A percentile compares a stretch with the other conserved stretches of the same genome.
Evolutionary conservation across 2,888 invertebrate genomes (phyloP).

Genomic region (Quadroppia sp.): DNA sequence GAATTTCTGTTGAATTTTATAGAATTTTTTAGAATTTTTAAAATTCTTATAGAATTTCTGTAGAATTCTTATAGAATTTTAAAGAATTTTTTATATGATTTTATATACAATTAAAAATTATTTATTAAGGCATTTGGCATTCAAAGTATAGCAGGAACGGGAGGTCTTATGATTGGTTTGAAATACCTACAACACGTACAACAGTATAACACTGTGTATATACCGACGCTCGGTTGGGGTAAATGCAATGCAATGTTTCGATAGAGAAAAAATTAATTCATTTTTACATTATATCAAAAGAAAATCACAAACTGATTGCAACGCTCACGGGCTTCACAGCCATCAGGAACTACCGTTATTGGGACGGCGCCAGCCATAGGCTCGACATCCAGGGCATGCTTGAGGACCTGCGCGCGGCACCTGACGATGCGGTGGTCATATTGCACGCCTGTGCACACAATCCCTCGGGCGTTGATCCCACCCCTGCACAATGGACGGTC

Average conservation of each 20-base stretch:
- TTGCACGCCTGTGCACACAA: constrained; percentile 97
- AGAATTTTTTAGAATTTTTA: too few species aligned
- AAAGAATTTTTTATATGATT: too few species aligned
- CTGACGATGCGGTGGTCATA: constrained; percentile 77
- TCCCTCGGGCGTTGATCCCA: constrained; percentile 95
- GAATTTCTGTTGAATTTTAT: too few species aligned
- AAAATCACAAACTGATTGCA: constrained; percentile 87
- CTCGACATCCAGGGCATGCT: constrained; percentile 72
- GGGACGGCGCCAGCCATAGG: constrained; percentile 67
- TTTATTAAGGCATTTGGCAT: constrained; percentile 72
- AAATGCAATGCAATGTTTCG: constrained; percentile 49
- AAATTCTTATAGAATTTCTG: too few species aligned
- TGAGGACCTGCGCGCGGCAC: constrained; percentile 71
- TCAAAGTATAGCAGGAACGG: constrained; percentile 92
- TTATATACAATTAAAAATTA: too few species aligned
- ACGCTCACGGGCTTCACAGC: constrained; percentile 74
- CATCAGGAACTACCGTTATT: constrained; percentile 82
- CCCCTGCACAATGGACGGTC: constrained; percentile 82
- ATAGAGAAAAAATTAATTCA: not conserved
- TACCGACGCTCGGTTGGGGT: constrained; percentile 96
- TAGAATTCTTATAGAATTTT: too few species aligned
- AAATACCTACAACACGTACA: constrained; percentile 72
- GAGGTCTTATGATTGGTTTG: constrained; percentile 80
- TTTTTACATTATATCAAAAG: constrained; percentile 58
- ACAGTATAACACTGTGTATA: constrained; percentile 61